A percentile compares a stretch with the other conserved stretches of the same genome.
Conservation (phyloP, 2,888 invertebrate species). For the Hemistola chrysoprasaria region DNA sequence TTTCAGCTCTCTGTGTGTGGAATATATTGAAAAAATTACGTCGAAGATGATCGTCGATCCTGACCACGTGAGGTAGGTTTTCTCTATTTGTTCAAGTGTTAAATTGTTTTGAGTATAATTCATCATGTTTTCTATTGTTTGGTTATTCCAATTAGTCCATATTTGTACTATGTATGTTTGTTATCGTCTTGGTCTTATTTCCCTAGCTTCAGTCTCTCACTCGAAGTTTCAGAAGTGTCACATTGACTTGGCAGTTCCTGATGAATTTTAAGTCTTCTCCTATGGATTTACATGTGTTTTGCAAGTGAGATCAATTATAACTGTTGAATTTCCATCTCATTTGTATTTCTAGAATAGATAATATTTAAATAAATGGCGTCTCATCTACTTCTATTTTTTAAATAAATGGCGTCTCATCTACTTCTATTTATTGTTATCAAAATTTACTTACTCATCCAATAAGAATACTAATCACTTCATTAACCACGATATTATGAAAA, state of each 20-base stretch:
- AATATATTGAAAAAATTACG: constrained; percentile 70
- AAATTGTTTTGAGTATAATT: constrained; percentile 44
- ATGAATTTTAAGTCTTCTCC: constrained; percentile 5
- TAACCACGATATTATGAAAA: constrained; percentile 13
- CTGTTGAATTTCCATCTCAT: constrained; percentile 10
- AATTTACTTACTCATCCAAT: constrained; percentile 6
- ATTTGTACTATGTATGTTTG: constrained; percentile 16
- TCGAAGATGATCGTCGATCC: constrained; percentile 80
- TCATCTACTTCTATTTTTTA: constrained; percentile 10
- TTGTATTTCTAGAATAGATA: constrained; percentile 3
- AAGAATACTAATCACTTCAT: constrained; percentile 20
- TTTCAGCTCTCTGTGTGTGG: constrained; percentile 54
- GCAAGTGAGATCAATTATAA: constrained; percentile 12
- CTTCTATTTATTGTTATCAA: constrained; percentile 10
- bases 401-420: constrained; percentile 9
- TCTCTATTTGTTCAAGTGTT: constrained; percentile 63
- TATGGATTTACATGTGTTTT: constrained; percentile 16
- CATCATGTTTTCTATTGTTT: constrained; percentile 35
- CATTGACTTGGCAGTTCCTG: constrained; percentile 9
- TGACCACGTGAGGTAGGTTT: constrained; percentile 78
- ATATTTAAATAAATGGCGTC: constrained; percentile 5
- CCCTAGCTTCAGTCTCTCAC: constrained; percentile 5
- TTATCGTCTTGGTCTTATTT: constrained; percentile 17
- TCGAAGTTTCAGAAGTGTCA: constrained; percentile 16
- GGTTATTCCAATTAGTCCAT: constrained; percentile 23